Conservation (phyloP, 2,888 invertebrate species). For the Aphelenchoides bicaudatus region DNA sequence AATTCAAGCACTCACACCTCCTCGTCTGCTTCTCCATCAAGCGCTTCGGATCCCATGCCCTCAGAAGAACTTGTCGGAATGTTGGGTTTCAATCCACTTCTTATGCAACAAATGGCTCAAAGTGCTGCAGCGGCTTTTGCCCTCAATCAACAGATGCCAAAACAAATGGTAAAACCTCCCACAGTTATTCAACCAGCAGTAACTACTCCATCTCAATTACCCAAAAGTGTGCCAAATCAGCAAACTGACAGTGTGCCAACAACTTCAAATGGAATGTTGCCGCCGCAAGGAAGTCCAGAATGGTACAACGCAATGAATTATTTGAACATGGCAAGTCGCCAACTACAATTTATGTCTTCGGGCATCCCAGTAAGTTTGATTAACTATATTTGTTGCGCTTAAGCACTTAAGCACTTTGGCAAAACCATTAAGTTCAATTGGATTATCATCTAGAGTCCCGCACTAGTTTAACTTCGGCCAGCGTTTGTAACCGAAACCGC, state of each 20-base stretch:
- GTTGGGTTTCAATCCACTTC: conserved; percentile 4
- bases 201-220: not conserved
- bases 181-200: not conserved
- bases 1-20: not conserved
- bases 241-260: not conserved
- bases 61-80: not conserved
- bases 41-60: not conserved
- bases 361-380: not conserved
- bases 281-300: not conserved
- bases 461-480: too few species aligned
- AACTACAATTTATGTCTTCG: conserved; percentile 15
- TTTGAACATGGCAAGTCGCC: conserved; percentile 23
- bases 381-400: not conserved
- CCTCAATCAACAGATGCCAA: not conserved
- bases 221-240: too few species aligned
- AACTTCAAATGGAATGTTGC: not conserved
- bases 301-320: conserved; percentile 26
- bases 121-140: not conserved
- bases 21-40: not conserved
- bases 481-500: not conserved
- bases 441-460: too few species aligned
- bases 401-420: not conserved
- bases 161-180: not conserved
- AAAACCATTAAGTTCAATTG: too few species aligned
- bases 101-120: conserved; percentile 2